Conservation (phyloP, 2,888 invertebrate genomes). For the Athalia rosae region DNA sequence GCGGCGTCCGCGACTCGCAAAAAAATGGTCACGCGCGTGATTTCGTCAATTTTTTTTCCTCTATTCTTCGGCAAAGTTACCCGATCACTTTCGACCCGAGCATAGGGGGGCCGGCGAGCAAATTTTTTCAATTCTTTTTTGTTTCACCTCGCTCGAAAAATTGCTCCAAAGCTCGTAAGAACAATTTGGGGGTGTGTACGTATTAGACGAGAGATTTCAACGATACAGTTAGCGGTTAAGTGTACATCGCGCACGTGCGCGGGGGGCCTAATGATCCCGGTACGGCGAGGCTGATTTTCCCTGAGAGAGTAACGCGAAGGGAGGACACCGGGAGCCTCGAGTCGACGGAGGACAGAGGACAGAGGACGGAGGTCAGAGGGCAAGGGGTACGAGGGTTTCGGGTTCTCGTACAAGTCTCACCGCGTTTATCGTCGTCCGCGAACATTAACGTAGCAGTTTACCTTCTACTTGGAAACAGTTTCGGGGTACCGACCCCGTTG, state of each 20-base stretch:
- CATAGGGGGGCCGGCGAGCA: no score
- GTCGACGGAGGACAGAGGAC: background rate
- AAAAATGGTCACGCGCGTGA: no score
- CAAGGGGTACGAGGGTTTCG: background rate
- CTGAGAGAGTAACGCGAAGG: background rate
- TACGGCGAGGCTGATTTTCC: background rate
- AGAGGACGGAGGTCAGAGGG: background rate
- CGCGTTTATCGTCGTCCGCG: constrained; percentile 25
- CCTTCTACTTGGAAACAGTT: constrained; percentile 39
- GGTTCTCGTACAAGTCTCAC: constrained; percentile 9
- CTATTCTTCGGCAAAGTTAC: no score
- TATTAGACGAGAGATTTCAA: no score
- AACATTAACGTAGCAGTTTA: constrained; percentile 25
- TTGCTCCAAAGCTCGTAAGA: no score
- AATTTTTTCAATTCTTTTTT: no score
- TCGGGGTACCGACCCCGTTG: constrained; percentile 14
- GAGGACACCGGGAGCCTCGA: background rate
- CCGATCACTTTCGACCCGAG: no score
- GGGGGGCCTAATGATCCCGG: constrained; percentile 3
- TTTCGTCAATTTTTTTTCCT: no score
- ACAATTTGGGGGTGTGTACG: background rate
- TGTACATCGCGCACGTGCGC: background rate
- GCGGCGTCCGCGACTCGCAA: no score
- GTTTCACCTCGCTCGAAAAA: no score
- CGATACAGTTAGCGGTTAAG: background rate